These are phyloP conservation scores for Sorex araneus DNA, from an alignment of 2,113 vertebrate species.

Conservation along the genomic window DNA sequence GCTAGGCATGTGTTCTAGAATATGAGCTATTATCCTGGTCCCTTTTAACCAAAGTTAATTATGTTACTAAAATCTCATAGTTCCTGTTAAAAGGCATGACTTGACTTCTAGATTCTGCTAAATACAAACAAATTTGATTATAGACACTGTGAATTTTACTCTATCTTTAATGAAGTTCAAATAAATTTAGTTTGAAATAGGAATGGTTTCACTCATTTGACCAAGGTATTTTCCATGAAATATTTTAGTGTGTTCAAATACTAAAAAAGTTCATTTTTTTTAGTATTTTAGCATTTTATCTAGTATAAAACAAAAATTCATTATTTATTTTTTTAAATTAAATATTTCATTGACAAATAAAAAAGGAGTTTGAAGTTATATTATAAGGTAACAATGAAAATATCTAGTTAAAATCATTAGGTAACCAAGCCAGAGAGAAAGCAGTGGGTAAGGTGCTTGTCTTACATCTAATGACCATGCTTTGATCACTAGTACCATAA, in stretches of 20 bases:
- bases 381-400: no score
- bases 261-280: no score
- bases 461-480: no score
- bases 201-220: background rate
- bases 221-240: background rate
- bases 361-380: conserved; percentile 2
- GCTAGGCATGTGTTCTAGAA: no score
- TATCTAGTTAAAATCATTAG: no score
- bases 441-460: no score
- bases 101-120: background rate
- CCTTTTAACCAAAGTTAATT: background rate
- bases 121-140: conserved; percentile 13
- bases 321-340: conserved; percentile 30
- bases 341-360: conserved; percentile 33
- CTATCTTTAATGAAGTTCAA: background rate
- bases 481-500: no score
- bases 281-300: no score
- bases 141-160: background rate
- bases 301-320: no score
- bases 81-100: background rate
- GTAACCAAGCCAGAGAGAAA: no score
- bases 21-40: no score
- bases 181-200: background rate
- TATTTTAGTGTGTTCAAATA: background rate
- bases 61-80: background rate